Evolutionary conservation across 1,140 invertebrate genomes (phyloP).

Genomic region (Anastrepha obliqua): DNA sequence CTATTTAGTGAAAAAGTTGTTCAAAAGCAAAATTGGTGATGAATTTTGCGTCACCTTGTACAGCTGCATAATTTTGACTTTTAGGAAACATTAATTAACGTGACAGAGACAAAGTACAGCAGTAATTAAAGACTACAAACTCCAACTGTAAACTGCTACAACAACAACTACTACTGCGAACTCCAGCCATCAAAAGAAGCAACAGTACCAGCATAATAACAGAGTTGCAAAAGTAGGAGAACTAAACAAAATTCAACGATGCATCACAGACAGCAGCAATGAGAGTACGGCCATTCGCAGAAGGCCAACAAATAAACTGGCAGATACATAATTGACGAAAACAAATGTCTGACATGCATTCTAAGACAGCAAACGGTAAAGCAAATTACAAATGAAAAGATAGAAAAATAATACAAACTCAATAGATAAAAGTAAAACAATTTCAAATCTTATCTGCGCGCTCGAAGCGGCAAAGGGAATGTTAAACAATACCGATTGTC

Average conservation of each 20-base stretch:
- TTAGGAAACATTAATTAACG: not conserved
- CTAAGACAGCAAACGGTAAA: not conserved
- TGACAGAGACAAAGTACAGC: not conserved
- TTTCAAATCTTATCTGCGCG: not conserved
- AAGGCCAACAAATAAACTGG: not conserved
- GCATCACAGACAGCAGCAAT: not conserved
- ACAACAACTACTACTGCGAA: no score
- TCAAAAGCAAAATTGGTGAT: no score
- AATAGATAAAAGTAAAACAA: not conserved
- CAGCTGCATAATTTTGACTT: no score
- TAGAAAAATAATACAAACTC: not conserved
- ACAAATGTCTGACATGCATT: not conserved
- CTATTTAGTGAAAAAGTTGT: no score
- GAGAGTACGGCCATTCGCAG: not conserved
- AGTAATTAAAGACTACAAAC: constrained; percentile 1
- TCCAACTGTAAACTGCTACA: no score
- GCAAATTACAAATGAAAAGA: not conserved
- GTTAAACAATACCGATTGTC: not conserved
- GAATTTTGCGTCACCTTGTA: no score
- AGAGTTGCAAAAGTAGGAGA: not conserved
- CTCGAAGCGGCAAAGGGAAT: not conserved
- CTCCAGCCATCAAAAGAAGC: no score
- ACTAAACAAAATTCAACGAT: not conserved
- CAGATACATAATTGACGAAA: not conserved
- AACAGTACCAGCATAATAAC: not conserved